Percentiles rank a stretch among this genome's conserved stretches.
Conservation (phyloP, 37 sponge, comb jelly and placozoan genomes). For the Halisarca cf. caerulea region DNA sequence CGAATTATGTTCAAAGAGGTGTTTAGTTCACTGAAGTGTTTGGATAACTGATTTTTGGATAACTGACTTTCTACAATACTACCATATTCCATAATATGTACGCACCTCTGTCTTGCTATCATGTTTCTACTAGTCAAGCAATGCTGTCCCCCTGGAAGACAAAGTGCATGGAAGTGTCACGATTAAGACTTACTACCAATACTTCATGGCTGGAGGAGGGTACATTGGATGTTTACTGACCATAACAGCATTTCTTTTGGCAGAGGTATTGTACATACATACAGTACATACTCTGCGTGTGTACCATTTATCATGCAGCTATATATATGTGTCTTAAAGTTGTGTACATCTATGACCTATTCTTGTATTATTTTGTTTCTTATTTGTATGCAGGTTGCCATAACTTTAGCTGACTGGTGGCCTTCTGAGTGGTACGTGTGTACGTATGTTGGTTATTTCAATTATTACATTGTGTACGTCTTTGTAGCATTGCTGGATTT, state of each 20-base stretch:
- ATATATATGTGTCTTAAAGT: too few relatives aligned
- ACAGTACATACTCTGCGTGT: too few relatives aligned
- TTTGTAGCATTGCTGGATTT: too few relatives aligned
- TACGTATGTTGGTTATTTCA: background rate
- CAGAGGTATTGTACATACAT: conserved; percentile 1
- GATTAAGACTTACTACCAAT: conserved; percentile 54
- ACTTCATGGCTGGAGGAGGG: conserved; percentile 61
- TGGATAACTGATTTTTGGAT: too few relatives aligned
- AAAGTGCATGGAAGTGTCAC: conserved; percentile 53
- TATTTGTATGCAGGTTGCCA: conserved; percentile 23
- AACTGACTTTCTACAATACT: too few relatives aligned
- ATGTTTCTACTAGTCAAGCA: background rate
- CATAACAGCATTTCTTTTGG: background rate
- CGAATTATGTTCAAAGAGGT: too few relatives aligned
- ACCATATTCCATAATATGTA: too few relatives aligned
- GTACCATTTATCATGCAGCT: too few relatives aligned
- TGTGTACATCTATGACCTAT: too few relatives aligned
- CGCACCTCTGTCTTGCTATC: too few relatives aligned
- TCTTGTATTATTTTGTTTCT: too few relatives aligned
- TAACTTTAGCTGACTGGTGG: conserved; percentile 69
- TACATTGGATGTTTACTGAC: background rate
- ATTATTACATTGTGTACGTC: background rate
- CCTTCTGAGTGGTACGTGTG: conserved; percentile 63
- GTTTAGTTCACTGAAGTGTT: too few relatives aligned
- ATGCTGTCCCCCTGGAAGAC: conserved; percentile 46